Percentiles rank a stretch among this genome's conserved stretches.
phyloP scores from a whole-genome alignment of 37 sponge, comb jelly and placozoan species.

The Tethya wilhelma region DNA sequence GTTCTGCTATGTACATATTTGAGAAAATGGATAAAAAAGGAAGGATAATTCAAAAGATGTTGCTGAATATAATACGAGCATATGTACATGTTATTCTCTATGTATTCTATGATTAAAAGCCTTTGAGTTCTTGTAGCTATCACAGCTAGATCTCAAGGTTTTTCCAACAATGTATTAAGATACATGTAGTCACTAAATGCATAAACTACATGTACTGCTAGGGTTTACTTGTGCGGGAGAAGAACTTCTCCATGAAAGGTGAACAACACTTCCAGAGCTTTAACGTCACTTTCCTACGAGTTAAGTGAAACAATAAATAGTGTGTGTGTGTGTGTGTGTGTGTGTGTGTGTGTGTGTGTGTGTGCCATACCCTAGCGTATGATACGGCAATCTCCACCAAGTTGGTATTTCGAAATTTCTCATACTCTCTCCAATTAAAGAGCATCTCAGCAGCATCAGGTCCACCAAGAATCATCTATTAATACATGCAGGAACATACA shows the following conservation, averaged over 20 bases:
- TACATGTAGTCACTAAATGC: no score
- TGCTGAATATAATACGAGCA: no score
- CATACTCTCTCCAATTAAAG: constrained; percentile 27
- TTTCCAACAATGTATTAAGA: no score
- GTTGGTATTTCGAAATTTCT: constrained; percentile 54
- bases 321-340: neutral
- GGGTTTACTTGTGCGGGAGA: constrained; percentile 70
- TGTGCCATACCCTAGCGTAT: constrained; percentile 68
- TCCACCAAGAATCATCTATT: constrained; percentile 6
- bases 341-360: neutral
- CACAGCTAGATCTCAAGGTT: no score
- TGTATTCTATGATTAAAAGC: no score
- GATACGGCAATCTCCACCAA: constrained; percentile 29
- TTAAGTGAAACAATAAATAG: neutral
- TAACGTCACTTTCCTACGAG: constrained; percentile 46
- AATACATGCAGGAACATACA: neutral
- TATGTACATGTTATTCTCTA: no score
- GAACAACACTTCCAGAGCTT: constrained; percentile 65
- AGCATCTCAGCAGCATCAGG: neutral
- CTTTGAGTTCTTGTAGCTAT: no score
- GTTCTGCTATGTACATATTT: no score
- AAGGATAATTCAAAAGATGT: no score
- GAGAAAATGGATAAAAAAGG: no score
- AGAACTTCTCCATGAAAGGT: constrained; percentile 56
- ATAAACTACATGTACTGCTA: no score